Evolutionary conservation across 2,113 vertebrate species (phyloP).

Genomic region (Phaethornis superciliosus): DNA sequence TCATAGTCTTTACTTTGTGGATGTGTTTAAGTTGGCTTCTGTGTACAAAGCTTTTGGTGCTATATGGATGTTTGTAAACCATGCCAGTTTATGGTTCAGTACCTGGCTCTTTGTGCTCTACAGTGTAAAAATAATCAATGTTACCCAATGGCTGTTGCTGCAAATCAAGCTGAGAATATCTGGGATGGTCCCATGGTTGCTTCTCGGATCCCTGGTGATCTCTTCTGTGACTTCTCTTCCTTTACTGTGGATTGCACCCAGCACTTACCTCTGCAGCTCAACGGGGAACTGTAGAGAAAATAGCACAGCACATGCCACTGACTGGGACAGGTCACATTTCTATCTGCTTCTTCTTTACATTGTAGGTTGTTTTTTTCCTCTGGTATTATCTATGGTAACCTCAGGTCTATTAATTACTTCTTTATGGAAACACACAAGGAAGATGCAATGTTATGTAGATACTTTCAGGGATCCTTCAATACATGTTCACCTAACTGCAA

Average conservation of each 20-base stretch:
- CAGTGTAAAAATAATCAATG: slow-evolving; percentile 44
- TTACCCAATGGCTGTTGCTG: background rate
- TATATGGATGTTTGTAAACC: slow-evolving; percentile 41
- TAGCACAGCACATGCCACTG: background rate
- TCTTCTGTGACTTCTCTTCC: slow-evolving; percentile 10
- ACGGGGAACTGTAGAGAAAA: background rate
- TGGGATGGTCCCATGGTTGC: slow-evolving; percentile 13
- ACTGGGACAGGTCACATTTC: background rate
- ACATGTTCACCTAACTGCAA: slow-evolving; percentile 33
- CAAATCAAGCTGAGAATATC: slow-evolving; percentile 49
- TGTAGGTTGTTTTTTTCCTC: slow-evolving; percentile 12
- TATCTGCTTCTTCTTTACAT: background rate
- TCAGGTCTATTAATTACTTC: slow-evolving; percentile 47
- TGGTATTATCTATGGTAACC: background rate
- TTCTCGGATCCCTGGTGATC: background rate
- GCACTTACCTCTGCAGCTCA: background rate
- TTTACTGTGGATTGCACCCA: background rate
- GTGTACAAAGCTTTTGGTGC: background rate
- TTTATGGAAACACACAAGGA: slow-evolving; percentile 47
- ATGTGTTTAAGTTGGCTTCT: background rate
- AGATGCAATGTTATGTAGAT: background rate
- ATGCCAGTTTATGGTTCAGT: slow-evolving; percentile 55
- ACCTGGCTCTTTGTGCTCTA: slow-evolving; percentile 50
- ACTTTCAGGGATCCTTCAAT: background rate
- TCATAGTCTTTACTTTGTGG: background rate